A percentile compares a stretch with the other conserved stretches of the same genome.
phyloP scores from a whole-genome alignment of 2,888 invertebrate species.

The Elegia similella region DNA sequence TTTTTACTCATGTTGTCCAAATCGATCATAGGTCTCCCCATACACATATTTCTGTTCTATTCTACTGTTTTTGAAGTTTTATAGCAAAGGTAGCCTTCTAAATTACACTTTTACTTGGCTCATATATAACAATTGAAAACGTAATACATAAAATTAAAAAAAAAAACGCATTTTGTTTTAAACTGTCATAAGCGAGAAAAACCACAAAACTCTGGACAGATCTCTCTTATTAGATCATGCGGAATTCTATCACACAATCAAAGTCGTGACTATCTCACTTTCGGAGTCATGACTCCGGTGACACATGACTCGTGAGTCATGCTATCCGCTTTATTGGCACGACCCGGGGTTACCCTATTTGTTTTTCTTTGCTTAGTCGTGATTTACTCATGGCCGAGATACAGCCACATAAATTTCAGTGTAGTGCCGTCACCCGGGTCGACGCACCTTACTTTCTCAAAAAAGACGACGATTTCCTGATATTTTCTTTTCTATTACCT shows the following conservation, averaged over 20 bases:
- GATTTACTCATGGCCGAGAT: constrained; percentile 16
- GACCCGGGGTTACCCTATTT: constrained; percentile 29
- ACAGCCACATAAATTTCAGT: constrained; percentile 24
- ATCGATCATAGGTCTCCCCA: no score
- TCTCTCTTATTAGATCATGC: no score
- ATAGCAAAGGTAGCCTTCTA: no score
- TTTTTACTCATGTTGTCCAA: no score
- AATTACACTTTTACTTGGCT: no score
- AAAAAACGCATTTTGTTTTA: no score
- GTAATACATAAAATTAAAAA: no score
- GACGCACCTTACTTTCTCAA: neutral
- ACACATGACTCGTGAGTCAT: constrained; percentile 40
- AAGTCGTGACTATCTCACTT: constrained; percentile 20
- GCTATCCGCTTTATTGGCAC: constrained; percentile 36
- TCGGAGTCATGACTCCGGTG: constrained; percentile 25
- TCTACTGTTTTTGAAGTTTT: no score
- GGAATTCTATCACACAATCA: constrained; percentile 18
- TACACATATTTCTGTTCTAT: no score
- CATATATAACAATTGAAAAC: no score
- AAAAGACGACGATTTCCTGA: neutral
- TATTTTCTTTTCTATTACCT: neutral
- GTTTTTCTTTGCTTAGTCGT: constrained; percentile 30
- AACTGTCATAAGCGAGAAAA: no score
- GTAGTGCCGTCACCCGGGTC: constrained; percentile 19
- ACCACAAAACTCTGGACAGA: no score